These are phyloP conservation scores for Sebastes melanostomus DNA, from an alignment of 2,797 vertebrate genomes.

Conservation along the genomic window DNA sequence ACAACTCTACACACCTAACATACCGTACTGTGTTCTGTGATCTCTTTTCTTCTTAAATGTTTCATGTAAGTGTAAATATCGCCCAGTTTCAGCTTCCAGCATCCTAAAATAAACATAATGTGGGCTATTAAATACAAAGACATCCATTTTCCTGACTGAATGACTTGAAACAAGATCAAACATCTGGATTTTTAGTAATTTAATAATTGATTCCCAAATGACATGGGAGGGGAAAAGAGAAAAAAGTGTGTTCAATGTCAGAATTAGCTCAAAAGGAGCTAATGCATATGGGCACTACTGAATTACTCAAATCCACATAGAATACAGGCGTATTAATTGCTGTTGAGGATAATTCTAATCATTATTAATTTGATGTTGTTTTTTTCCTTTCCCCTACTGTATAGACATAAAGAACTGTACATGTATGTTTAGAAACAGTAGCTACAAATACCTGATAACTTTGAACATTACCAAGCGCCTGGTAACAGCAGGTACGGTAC, in stretches of 20 bases:
- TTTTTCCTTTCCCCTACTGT: neutral
- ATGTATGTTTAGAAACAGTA: neutral
- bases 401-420: neutral
- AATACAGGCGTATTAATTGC: neutral
- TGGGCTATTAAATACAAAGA: slow-evolving; percentile 9
- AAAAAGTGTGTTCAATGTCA: neutral
- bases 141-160: neutral
- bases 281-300: neutral
- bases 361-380: neutral
- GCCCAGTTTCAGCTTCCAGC: neutral
- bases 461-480: neutral
- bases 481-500: neutral
- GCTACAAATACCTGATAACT: neutral
- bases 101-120: neutral
- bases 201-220: neutral
- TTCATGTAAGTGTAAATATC: neutral
- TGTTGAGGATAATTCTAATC: neutral
- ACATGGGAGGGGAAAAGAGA: neutral
- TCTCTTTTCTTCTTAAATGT: neutral
- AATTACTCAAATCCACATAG: neutral
- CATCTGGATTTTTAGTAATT: slow-evolving; percentile 2
- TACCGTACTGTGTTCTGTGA: neutral
- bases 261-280: slow-evolving; percentile 4
- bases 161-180: slow-evolving; percentile 28
- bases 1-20: neutral